Base-by-base conservation (phyloP, 2,888 invertebrate species). In the Antitype chi region DNA sequence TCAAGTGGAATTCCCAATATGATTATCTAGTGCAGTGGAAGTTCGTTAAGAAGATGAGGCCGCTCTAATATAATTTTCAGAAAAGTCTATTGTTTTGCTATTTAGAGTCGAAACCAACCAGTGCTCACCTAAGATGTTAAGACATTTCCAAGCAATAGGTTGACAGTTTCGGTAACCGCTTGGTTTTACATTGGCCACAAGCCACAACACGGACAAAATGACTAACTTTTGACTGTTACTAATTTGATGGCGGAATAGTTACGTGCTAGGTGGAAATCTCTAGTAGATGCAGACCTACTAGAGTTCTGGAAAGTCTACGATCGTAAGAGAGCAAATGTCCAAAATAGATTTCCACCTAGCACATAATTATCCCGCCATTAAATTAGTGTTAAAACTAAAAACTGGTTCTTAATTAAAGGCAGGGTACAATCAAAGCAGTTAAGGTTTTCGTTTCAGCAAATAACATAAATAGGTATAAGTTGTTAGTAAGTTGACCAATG, bases 1-100 rank as follows among this genome's bases (percentile, higher is more conserved):
- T 73, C 70, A 47, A 82, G 72, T 80, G 67, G 70, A 76, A 76
- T 73, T 69, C 13, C 70, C 32, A 84, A 73, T 68, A 80, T 76
- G 72, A 70, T 80, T 63, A 67, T 76, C 66, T 70, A 70, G 70
- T 70, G 52, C 62, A 47, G 73, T 66, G 38, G 74, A 57, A 78
- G 57, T 70, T 78, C 32, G 25, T 62, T 66, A 70, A 63, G 25
- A 23, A 63, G 69, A 20, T 11, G 32, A 53, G 8, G 13, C 7
- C 47, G 52, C 28, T 63, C 57, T 7, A 68, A 75, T 52, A 49
- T 74, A 68, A 75, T 80, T 80, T 75, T n/a, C 11, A 32, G 62
- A 62, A 68, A 43, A 1, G 15, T 52, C 0, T n/a, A 32, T 52
- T 57, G 57, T 63, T 11, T n/a, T 38, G 38, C 8, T 20, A 17